phyloP scores from a whole-genome alignment of 2,888 invertebrate genomes.

The Mimas tiliae region DNA sequence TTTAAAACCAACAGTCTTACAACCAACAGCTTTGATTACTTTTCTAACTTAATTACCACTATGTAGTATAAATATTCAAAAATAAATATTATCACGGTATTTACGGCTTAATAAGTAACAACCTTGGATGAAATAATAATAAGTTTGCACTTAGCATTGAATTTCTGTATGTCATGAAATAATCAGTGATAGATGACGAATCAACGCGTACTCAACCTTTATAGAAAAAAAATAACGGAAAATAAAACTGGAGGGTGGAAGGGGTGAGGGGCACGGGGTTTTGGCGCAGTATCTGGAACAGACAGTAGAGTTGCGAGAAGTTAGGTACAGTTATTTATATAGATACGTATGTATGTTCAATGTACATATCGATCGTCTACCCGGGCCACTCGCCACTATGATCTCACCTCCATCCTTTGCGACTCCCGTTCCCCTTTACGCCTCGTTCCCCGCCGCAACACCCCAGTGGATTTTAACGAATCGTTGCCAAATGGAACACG shows the following conservation, averaged over 20 bases:
- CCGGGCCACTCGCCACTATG: slow-evolving; percentile 84
- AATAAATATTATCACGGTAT: too few relatives aligned
- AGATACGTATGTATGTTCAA: slow-evolving; percentile 83
- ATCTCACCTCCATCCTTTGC: slow-evolving; percentile 84
- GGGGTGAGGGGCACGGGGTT: slow-evolving; percentile 60
- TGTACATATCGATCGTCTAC: slow-evolving; percentile 85
- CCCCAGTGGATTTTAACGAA: slow-evolving; percentile 72
- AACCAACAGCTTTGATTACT: too few relatives aligned
- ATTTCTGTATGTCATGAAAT: not conserved
- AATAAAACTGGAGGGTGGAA: slow-evolving; percentile 54
- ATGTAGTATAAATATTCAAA: too few relatives aligned
- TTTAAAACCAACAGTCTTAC: too few relatives aligned
- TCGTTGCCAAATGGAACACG: slow-evolving; percentile 49
- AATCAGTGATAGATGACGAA: not conserved
- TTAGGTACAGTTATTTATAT: slow-evolving; percentile 82
- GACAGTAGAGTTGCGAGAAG: slow-evolving; percentile 83
- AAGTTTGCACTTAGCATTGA: too few relatives aligned
- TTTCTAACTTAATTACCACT: too few relatives aligned
- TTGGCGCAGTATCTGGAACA: slow-evolving; percentile 83
- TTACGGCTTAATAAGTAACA: too few relatives aligned
- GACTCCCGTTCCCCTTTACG: slow-evolving; percentile 59
- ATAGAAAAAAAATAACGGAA: slow-evolving; percentile 44
- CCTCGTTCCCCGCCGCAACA: slow-evolving; percentile 65
- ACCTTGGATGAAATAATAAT: too few relatives aligned
- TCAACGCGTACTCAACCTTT: not conserved